Percentiles rank a stretch among this genome's conserved stretches.
Evolutionary conservation across 2,797 vertebrate species (phyloP).

Genomic region (Manis javanica): DNA sequence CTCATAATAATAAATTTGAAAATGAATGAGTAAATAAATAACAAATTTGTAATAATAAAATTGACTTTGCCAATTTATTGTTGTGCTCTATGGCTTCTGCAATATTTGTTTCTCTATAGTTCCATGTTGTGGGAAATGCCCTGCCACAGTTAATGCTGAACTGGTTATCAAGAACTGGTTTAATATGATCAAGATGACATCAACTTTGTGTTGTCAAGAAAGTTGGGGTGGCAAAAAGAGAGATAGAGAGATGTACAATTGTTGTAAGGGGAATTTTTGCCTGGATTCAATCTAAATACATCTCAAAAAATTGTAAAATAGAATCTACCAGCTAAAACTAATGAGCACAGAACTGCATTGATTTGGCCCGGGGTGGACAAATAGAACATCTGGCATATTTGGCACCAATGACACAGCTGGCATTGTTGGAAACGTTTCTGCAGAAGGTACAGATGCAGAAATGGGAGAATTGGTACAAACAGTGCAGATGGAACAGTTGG

Average conservation of each 20-base stretch:
- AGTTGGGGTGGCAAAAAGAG: slow-evolving; percentile 80
- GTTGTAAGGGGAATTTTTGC: slow-evolving; percentile 85
- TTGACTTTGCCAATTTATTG: slow-evolving; percentile 73
- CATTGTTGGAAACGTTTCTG: slow-evolving; percentile 97
- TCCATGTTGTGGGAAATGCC: slow-evolving; percentile 67
- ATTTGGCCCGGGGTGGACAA: slow-evolving; percentile 98
- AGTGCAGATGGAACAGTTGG: slow-evolving; percentile 98
- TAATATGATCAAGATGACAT: slow-evolving; percentile 79
- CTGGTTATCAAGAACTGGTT: neutral
- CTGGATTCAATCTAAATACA: slow-evolving; percentile 88
- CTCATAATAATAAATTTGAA: slow-evolving; percentile 47
- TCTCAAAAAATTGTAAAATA: slow-evolving; percentile 90
- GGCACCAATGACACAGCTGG: slow-evolving; percentile 95
- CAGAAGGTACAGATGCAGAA: slow-evolving; percentile 99
- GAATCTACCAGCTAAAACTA: slow-evolving; percentile 97
- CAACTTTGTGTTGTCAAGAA: slow-evolving; percentile 36
- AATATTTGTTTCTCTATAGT: slow-evolving; percentile 69
- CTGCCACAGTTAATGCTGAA: slow-evolving; percentile 62
- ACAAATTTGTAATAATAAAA: no score
- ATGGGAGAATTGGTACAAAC: slow-evolving; percentile 96
- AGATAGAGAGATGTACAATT: slow-evolving; percentile 79
- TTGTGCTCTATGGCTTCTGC: slow-evolving; percentile 71
- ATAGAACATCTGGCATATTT: slow-evolving; percentile 99
- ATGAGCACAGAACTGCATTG: slow-evolving; percentile 97
- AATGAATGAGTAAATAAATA: no score